Percentiles rank a stretch among this genome's conserved stretches.
Conservation (phyloP, 1,140 invertebrate genomes). For the Bursaphelenchus mucronatus region DNA sequence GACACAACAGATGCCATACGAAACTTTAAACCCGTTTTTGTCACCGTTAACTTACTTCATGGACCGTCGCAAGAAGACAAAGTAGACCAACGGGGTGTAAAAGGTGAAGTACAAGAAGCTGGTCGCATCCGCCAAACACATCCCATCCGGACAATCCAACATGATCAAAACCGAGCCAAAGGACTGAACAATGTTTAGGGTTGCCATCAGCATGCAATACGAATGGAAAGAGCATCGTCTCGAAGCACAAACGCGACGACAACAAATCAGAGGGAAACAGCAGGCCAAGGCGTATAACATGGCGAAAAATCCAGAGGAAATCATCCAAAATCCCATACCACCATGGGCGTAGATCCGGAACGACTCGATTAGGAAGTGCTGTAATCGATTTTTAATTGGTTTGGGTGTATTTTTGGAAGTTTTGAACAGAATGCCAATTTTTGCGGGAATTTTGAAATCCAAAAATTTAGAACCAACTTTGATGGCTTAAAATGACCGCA, state of each 20-base stretch:
- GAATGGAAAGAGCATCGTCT: conserved; percentile 11
- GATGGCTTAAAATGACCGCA: too few species aligned
- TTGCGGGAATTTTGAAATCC: too few species aligned
- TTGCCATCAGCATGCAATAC: conserved; percentile 10
- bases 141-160: conserved; percentile 13
- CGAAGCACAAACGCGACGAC: background rate
- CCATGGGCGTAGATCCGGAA: conserved; percentile 1
- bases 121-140: conserved; percentile 11
- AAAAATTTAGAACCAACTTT: too few species aligned
- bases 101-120: conserved; percentile 16
- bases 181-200: conserved; percentile 3
- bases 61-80: conserved; percentile 2
- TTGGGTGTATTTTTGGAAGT: too few species aligned
- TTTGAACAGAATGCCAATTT: too few species aligned
- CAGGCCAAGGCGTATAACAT: conserved; percentile 11
- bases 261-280: conserved; percentile 9
- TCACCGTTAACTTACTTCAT: background rate
- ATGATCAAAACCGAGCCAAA: conserved; percentile 5
- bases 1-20: too few species aligned
- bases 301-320: conserved; percentile 10
- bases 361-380: background rate
- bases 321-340: conserved; percentile 5
- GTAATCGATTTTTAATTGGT: too few species aligned
- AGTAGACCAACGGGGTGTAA: conserved; percentile 19
- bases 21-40: too few species aligned